A percentile compares a stretch with the other conserved stretches of the same genome.
Evolutionary conservation across 2,888 invertebrate species (phyloP).

Genomic region (Dolichomitus sp.): DNA sequence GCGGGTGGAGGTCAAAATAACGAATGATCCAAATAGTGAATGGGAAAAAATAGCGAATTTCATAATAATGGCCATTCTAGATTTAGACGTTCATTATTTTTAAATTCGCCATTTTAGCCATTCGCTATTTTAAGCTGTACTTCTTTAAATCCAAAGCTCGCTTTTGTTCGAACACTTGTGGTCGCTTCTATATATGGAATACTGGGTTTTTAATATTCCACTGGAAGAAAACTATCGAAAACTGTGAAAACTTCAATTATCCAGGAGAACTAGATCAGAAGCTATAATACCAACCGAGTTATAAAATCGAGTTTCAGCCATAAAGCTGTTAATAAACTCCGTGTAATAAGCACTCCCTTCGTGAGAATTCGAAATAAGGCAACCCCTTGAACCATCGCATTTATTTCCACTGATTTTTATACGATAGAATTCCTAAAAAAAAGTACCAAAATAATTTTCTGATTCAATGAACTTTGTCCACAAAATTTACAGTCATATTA

Average conservation of each 20-base stretch:
- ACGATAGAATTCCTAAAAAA: not conserved
- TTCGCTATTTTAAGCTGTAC: constrained; percentile 36
- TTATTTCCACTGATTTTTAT: not conserved
- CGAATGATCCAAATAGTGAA: too few relatives aligned
- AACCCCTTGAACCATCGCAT: not conserved
- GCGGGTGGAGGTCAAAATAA: too few relatives aligned
- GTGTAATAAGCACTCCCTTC: not conserved
- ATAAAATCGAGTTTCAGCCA: not conserved
- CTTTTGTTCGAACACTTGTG: not conserved
- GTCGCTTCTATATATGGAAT: not conserved
- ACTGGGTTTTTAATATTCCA: constrained; percentile 2
- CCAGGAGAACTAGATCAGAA: not conserved
- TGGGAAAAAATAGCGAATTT: too few relatives aligned
- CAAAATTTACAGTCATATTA: not conserved
- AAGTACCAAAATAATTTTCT: not conserved
- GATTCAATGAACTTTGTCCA: not conserved
- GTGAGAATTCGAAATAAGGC: not conserved
- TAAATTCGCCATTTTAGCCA: too few relatives aligned
- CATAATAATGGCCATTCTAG: too few relatives aligned
- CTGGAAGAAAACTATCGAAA: not conserved
- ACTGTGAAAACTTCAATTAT: constrained; percentile 10
- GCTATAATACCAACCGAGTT: too few relatives aligned
- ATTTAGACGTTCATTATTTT: too few relatives aligned
- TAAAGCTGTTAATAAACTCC: constrained; percentile 8
- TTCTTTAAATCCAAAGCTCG: constrained; percentile 16